Conservation (phyloP, 2,113 vertebrate genomes). For the Sarotherodon lohbergeri region DNA sequence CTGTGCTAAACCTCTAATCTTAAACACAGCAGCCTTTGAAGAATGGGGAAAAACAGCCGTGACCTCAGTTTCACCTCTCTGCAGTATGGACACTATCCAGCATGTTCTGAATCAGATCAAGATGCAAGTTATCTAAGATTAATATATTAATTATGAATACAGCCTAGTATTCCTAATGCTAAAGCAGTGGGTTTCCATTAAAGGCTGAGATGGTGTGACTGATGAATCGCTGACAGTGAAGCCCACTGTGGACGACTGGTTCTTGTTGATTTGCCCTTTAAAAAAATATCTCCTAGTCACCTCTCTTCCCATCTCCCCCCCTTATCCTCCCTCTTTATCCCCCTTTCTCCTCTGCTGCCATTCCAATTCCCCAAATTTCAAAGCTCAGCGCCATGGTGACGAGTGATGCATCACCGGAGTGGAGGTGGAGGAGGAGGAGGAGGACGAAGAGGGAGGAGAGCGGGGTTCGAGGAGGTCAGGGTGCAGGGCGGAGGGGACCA, state of each 20-base stretch:
- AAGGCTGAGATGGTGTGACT: slow-evolving; percentile 16
- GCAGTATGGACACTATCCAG: background rate
- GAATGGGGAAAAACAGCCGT: background rate
- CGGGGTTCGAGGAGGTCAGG: slow-evolving; percentile 69
- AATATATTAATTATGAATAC: slow-evolving; percentile 20
- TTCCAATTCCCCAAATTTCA: slow-evolving; percentile 62
- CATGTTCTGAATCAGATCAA: background rate
- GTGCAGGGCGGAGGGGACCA: slow-evolving; percentile 67
- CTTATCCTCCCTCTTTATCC: background rate
- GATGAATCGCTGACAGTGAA: slow-evolving; percentile 39
- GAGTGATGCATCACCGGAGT: slow-evolving; percentile 54
- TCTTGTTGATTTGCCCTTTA: slow-evolving; percentile 17
- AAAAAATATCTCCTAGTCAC: slow-evolving; percentile 39
- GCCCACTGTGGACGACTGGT: slow-evolving; percentile 6
- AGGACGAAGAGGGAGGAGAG: slow-evolving; percentile 21
- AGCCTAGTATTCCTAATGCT: background rate
- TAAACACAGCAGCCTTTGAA: background rate
- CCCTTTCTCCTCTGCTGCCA: slow-evolving; percentile 22
- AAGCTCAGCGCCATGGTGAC: slow-evolving; percentile 66
- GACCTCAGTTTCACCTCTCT: slow-evolving; percentile 45
- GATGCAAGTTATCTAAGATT: background rate
- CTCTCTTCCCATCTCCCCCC: slow-evolving; percentile 15
- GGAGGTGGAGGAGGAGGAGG: background rate
- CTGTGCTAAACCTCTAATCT: background rate
- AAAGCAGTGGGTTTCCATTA: slow-evolving; percentile 35